These are phyloP conservation scores for Hydraecia micacea DNA, from an alignment of 2,888 invertebrate genomes.

Conservation along the genomic window DNA sequence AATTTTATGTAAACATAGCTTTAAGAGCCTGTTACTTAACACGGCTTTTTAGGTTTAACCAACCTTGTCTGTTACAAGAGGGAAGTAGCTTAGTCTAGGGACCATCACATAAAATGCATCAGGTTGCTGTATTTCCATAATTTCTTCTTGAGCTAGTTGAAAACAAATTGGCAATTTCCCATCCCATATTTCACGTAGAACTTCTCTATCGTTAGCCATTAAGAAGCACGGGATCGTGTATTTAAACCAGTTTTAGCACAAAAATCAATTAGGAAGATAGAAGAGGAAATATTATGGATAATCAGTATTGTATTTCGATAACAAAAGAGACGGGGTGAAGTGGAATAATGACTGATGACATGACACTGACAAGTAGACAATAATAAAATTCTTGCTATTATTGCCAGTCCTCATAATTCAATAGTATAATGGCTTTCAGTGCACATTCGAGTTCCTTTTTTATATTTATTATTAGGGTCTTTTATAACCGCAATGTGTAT, in stretches of 20 bases:
- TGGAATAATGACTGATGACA: not conserved
- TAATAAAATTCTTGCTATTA: not conserved
- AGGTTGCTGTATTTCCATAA: slow-evolving; percentile 96
- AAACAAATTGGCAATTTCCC: slow-evolving; percentile 98
- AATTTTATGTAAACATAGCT: not conserved
- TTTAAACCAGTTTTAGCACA: not conserved
- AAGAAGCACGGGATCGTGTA: not conserved
- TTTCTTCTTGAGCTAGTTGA: slow-evolving; percentile 96
- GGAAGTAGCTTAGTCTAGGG: slow-evolving; percentile 97
- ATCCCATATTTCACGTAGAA: slow-evolving; percentile 98
- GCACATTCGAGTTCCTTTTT: too few species aligned
- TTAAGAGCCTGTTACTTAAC: not conserved
- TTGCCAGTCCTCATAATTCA: slow-evolving; percentile 7
- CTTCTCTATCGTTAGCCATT: slow-evolving; percentile 99
- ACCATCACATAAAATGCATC: slow-evolving; percentile 98
- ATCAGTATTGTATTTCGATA: slow-evolving; percentile 28
- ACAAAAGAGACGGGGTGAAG: slow-evolving; percentile 22
- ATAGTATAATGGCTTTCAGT: not conserved
- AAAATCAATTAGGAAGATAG: not conserved
- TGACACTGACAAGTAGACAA: slow-evolving; percentile 6
- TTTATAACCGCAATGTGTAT: too few species aligned
- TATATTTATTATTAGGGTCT: too few species aligned
- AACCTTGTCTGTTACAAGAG: slow-evolving; percentile 98
- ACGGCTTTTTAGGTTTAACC: slow-evolving; percentile 2
- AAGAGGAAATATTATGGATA: slow-evolving; percentile 2